Base-by-base conservation (phyloP, 2,113 vertebrate species). In the Microcebus griseorufus region DNA sequence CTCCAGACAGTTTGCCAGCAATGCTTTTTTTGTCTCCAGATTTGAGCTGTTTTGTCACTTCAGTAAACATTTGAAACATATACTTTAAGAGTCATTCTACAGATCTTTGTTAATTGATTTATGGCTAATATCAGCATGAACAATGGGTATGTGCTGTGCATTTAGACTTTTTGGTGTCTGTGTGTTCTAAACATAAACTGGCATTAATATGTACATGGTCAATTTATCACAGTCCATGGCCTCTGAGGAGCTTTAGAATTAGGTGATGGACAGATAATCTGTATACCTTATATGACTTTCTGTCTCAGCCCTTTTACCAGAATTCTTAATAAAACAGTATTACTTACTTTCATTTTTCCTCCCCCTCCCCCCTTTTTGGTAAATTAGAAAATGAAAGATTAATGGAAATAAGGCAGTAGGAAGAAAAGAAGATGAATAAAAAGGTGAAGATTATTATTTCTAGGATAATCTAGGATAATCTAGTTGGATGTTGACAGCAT, bases 11-110 rank as follows among this genome's bases (percentile, higher is more conserved):
- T 72, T 88, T 76, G n/a, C 12, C 14, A 42, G 32, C 73, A 32
- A 34, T 85, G 22, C 13, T 32, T 65, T 48, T 86, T 79, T 84
- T 55, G 64, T 86, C 67, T 92, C 37, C 60, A 82, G 48, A 85
- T 60, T 93, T 79, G 79, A 88, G 27, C 76, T 82, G 17, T 72
- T 84, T 48, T 93, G 48, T 97, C 80, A 88, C 79, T 93, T 88
- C 14, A 93, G 16, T 34, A 70, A 93, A 20, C 60, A 58, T 73
- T 39, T 88, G 27, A 90, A 91, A 90, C 27, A 70, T 79, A 39
- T 62, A 64, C 79, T 87, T 88, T 90, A 97, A 76, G 18, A 11
- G 42, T 27, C 60, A 70, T 93, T 81, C 14, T 85, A 37, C 32
- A 92, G 75, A 73, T 92, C 67, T 53, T 69, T 87, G 73, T 93